A percentile compares a stretch with the other conserved stretches of the same genome.
phyloP scores from a whole-genome alignment of 2,888 invertebrate species.

The Gnatocerus cornutus region DNA sequence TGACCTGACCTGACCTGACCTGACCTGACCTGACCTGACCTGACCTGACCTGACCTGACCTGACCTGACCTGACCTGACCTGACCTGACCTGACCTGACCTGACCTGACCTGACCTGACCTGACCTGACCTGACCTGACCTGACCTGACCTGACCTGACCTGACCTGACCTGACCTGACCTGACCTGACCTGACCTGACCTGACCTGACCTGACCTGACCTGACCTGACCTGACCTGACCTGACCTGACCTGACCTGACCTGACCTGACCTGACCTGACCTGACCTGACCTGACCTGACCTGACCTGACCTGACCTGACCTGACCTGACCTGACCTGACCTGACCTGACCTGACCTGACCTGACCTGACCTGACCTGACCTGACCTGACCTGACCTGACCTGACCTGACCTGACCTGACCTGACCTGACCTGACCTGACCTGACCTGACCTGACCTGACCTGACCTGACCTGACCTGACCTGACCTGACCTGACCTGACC shows the following conservation, averaged over 20 bases:
- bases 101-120: constrained; percentile 31
- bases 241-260: constrained; percentile 42
- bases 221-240: constrained; percentile 43
- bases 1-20: constrained; percentile 33
- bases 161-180: constrained; percentile 41
- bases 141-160: constrained; percentile 37
- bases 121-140: constrained; percentile 34
- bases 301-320: constrained; percentile 11
- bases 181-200: constrained; percentile 42
- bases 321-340: constrained; percentile 27
- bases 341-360: constrained; percentile 27
- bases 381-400: constrained; percentile 27
- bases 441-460: constrained; percentile 23
- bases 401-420: constrained; percentile 26
- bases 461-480: constrained; percentile 7
- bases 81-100: constrained; percentile 44
- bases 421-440: constrained; percentile 15
- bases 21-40: constrained; percentile 33
- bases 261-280: constrained; percentile 40
- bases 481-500: constrained; percentile 6
- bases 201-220: constrained; percentile 43
- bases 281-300: constrained; percentile 39
- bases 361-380: constrained; percentile 27
- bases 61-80: constrained; percentile 44
- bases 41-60: constrained; percentile 40